Conservation (phyloP, 1,140 invertebrate species). For the Heliconius hermathena region DNA sequence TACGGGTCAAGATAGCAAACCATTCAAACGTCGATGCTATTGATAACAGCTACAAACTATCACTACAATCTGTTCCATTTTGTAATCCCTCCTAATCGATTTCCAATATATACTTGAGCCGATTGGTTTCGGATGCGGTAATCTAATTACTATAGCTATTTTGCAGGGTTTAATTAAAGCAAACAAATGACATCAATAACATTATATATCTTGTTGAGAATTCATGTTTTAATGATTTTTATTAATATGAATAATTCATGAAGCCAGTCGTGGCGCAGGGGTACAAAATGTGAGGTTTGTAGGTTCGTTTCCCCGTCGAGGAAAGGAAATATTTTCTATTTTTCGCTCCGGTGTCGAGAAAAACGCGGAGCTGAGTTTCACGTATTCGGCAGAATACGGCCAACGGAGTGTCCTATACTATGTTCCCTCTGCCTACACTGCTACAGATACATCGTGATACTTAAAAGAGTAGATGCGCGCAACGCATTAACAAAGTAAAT, state of each 20-base stretch:
- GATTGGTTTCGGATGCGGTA: constrained; percentile 33
- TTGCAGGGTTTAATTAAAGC: constrained; percentile 56
- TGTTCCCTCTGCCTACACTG: no score
- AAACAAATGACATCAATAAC: constrained; percentile 43
- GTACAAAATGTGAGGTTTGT: no score
- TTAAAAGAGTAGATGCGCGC: no score
- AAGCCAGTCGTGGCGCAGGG: no score
- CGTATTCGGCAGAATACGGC: no score
- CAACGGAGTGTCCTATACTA: no score
- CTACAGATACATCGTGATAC: no score
- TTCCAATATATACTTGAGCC: constrained; percentile 38
- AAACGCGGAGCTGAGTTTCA: no score
- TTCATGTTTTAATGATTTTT: neutral
- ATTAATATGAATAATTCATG: neutral
- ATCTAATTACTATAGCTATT: constrained; percentile 51
- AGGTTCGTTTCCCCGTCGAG: no score
- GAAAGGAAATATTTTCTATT: no score
- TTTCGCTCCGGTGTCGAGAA: no score
- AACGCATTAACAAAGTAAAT: no score
- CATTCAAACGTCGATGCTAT: constrained; percentile 15
- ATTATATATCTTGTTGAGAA: neutral
- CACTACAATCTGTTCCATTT: constrained; percentile 31
- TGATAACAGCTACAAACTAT: constrained; percentile 29
- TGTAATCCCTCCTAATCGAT: constrained; percentile 30
- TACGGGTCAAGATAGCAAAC: constrained; percentile 2